Conservation (phyloP, 2,888 invertebrate genomes). For the Sclerodermus sp. region DNA sequence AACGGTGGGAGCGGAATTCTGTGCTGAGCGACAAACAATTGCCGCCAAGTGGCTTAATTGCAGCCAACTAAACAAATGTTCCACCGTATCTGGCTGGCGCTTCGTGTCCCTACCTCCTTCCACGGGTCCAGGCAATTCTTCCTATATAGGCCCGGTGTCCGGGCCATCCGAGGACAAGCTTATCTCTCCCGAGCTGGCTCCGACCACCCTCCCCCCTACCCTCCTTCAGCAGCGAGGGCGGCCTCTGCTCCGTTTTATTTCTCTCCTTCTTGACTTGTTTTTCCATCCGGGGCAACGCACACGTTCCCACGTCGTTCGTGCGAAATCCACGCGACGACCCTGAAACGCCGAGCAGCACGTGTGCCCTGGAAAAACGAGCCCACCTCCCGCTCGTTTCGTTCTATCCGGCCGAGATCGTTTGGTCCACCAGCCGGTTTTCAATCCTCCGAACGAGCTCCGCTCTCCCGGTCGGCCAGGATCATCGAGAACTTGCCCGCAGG, state of each 20-base stretch:
- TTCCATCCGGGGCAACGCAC: slow-evolving; percentile 1
- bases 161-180: neutral
- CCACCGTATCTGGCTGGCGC: slow-evolving; percentile 35
- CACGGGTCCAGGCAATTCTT: slow-evolving; percentile 13
- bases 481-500: no score
- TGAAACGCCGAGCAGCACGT: slow-evolving; percentile 7
- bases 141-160: slow-evolving; percentile 16
- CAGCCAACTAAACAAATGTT: slow-evolving; percentile 58
- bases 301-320: slow-evolving; percentile 13
- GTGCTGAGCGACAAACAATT: slow-evolving; percentile 59
- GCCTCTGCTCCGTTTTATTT: slow-evolving; percentile 9
- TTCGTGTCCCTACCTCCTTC: slow-evolving; percentile 7
- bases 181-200: slow-evolving; percentile 1
- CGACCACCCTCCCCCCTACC: slow-evolving; percentile 1
- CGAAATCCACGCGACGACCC: no score
- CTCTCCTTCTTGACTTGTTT: slow-evolving; percentile 7
- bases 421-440: slow-evolving; percentile 1
- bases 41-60: slow-evolving; percentile 59
- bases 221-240: neutral
- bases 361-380: neutral
- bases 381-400: neutral
- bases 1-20: slow-evolving; percentile 56
- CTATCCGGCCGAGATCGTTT: slow-evolving; percentile 10
- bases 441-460: neutral
- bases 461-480: neutral